Evolutionary conservation across 2,797 vertebrate genomes (phyloP), one percentile per base, ranked within the genome.

Genomic region (Anas bahamensis): DNA sequence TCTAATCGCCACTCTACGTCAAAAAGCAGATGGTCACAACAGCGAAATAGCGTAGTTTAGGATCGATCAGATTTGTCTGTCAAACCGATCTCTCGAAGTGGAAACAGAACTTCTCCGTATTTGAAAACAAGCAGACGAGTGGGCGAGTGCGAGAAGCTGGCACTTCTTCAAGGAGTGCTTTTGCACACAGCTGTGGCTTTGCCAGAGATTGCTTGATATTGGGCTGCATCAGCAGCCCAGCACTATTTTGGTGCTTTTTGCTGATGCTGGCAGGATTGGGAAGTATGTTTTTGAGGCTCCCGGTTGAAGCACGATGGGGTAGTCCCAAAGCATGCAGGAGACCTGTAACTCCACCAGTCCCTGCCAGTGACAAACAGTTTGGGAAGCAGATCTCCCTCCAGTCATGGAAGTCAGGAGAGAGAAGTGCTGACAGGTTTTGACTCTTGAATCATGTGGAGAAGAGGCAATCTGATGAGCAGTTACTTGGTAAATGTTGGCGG

Each of bases 21-120:
- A 90, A 92, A 92, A 79, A 82, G 79, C 76, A 89, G 48, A 60
- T 78, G 56, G 69, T 90, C 44, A 70, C 41, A 17, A 69, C 72
- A 75, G 56, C 70, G 41, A 72, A 83, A 66, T 87, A 80, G 74
- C 39, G 23, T n/a, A 52, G 46, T 63, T 93, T 6, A 19, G 37
- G 80, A 83, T 95, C 90, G 88, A 44, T 89, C 83, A 75, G 73
- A 65, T 81, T 83, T 91, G 56, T 78, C 84, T 90, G 87, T 92
- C 66, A 91, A 39, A 78, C 79, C 14, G 59, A 64, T 94, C 60
- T 76, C 76, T 81, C 50, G 76, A 77, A 94, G 73, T 69, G 22
- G 66, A 80, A 93, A 88, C 42, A 86, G 59, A 80, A 60, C 70
- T 88, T 83, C 13, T 79, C 73, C 2, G 0, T 78, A 56, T 86